These are phyloP conservation scores for Trogon surrucura DNA, from an alignment of 2,113 vertebrate genomes.

Conservation along the genomic window DNA sequence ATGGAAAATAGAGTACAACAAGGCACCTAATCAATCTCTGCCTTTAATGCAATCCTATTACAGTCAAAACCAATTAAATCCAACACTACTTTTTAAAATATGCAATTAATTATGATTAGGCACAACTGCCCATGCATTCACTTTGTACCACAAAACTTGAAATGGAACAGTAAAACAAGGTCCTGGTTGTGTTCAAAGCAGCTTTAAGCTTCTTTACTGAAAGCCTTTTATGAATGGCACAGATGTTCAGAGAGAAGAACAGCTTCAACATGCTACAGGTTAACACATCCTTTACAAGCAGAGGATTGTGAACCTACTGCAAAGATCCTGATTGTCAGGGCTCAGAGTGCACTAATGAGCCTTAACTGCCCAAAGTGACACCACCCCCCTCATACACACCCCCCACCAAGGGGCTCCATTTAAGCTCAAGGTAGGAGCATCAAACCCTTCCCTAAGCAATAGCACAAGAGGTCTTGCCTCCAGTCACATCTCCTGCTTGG, in stretches of 20 bases:
- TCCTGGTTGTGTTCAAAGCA: not conserved
- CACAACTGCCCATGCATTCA: not conserved
- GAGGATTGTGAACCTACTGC: not conserved
- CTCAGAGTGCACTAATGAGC: not conserved
- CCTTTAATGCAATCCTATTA: constrained; percentile 18
- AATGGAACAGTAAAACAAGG: not conserved
- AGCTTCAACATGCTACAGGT: not conserved
- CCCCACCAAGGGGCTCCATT: not conserved
- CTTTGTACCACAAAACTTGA: not conserved
- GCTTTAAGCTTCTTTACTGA: not conserved
- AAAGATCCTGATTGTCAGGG: not conserved
- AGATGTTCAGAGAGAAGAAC: not conserved
- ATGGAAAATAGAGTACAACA: not conserved
- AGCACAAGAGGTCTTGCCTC: not conserved
- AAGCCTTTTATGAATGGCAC: not conserved
- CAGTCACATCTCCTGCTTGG: not conserved
- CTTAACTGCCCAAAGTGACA: not conserved
- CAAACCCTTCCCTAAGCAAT: accelerated
- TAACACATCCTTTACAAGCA: not conserved
- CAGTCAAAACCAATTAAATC: constrained; percentile 32
- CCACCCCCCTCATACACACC: accelerated
- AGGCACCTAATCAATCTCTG: constrained; percentile 10
- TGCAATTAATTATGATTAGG: constrained; percentile 19
- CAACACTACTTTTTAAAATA: not conserved
- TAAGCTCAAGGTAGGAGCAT: not conserved